These are phyloP conservation scores for Anadara kagoshimensis DNA, from an alignment of 1,140 invertebrate species.

Conservation along the genomic window DNA sequence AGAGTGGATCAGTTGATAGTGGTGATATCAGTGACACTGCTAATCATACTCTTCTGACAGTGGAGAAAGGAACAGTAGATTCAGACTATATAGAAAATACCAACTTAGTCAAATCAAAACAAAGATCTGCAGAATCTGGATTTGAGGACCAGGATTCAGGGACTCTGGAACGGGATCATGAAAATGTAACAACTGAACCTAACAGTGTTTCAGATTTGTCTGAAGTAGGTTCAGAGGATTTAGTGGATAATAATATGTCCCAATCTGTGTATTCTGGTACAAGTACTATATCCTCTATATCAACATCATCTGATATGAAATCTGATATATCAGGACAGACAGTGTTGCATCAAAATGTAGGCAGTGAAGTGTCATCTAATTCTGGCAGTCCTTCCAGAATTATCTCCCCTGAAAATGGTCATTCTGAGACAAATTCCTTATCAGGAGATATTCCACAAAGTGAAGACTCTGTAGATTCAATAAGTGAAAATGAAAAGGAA, in stretches of 20 bases:
- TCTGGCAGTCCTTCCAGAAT: constrained; percentile 41
- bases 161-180: constrained; percentile 39
- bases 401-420: constrained; percentile 27
- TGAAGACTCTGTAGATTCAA: constrained; percentile 6
- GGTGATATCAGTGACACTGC: constrained; percentile 32
- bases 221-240: constrained; percentile 38
- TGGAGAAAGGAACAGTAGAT: not conserved
- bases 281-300: constrained; percentile 45
- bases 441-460: not conserved
- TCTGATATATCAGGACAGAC: constrained; percentile 52
- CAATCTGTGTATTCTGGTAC: constrained; percentile 42
- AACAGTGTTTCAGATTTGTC: constrained; percentile 41
- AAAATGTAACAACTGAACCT: constrained; percentile 34
- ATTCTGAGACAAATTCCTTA: not conserved
- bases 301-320: constrained; percentile 47
- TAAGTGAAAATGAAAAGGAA: constrained; percentile 11
- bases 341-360: constrained; percentile 40
- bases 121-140: constrained; percentile 48
- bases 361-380: constrained; percentile 37
- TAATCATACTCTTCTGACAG: constrained; percentile 10
- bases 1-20: constrained; percentile 26
- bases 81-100: constrained; percentile 2
- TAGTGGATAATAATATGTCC: constrained; percentile 35
- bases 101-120: constrained; percentile 25
- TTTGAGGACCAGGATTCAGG: constrained; percentile 47